Conservation (phyloP, 2,888 invertebrate species). For the Epinotia bilunana region DNA sequence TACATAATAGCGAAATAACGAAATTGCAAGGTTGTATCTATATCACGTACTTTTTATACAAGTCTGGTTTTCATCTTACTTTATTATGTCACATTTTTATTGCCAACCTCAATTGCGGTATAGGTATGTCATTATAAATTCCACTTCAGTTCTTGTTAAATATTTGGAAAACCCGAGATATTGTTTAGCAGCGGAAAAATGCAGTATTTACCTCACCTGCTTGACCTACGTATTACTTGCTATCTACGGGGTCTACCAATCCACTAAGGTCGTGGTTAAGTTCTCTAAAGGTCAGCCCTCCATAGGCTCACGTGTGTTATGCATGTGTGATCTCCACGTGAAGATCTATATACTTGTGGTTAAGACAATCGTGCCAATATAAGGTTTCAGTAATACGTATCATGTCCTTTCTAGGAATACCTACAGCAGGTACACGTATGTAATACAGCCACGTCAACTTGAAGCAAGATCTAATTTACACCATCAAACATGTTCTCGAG, state of each 20-base stretch:
- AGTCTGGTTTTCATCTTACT: conserved; percentile 2
- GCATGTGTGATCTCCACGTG: conserved; percentile 38
- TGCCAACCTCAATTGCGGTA: not conserved
- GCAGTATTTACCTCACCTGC: conserved; percentile 19
- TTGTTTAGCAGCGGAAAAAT: not conserved
- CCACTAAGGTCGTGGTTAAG: conserved; percentile 15
- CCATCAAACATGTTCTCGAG: not conserved
- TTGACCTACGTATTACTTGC: conserved; percentile 1
- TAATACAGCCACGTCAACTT: not conserved
- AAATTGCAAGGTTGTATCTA: not conserved
- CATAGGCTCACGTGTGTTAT: conserved; percentile 30
- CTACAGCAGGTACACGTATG: not conserved
- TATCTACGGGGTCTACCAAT: not conserved
- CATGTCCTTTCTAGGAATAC: conserved; percentile 5
- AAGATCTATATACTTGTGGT: conserved; percentile 25
- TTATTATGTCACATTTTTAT: conserved; percentile 3
- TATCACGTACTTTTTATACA: not conserved
- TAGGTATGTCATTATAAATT: not conserved
- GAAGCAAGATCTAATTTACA: not conserved
- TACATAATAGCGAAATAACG: not conserved
- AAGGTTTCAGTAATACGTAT: conserved; percentile 33
- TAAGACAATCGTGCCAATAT: conserved; percentile 27
- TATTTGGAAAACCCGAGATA: conserved; percentile 20
- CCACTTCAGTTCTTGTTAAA: not conserved
- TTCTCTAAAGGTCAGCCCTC: conserved; percentile 28